A percentile compares a stretch with the other conserved stretches of the same genome.
These are phyloP conservation scores for Conus ventricosus DNA, from an alignment of 1,140 invertebrate genomes.

Conservation along the genomic window DNA sequence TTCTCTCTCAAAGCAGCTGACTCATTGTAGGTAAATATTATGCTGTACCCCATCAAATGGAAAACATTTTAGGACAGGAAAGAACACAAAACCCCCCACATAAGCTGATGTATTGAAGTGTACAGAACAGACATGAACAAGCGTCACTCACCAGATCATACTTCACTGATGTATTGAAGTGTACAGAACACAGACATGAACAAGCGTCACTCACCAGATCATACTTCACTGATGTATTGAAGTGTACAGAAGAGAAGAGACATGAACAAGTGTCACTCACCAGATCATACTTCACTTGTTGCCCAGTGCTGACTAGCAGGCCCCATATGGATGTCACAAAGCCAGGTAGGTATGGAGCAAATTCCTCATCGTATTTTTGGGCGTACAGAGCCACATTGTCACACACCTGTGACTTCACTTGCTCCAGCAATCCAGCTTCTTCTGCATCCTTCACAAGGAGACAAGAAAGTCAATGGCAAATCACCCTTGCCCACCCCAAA, in stretches of 20 bases:
- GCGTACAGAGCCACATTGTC: constrained; percentile 96
- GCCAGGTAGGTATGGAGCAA: constrained; percentile 87
- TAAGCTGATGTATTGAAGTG: too few relatives aligned
- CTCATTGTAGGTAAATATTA: too few relatives aligned
- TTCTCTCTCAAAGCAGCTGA: too few relatives aligned
- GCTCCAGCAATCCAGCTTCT: constrained; percentile 92
- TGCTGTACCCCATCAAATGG: too few relatives aligned
- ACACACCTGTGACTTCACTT: constrained; percentile 95
- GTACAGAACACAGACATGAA: too few relatives aligned
- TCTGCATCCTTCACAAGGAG: constrained; percentile 83
- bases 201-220: constrained; percentile 83
- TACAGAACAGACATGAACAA: too few relatives aligned
- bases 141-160: constrained; percentile 87
- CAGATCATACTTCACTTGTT: constrained; percentile 92
- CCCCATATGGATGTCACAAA: constrained; percentile 97
- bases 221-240: constrained; percentile 82
- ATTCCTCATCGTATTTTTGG: constrained; percentile 98
- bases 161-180: constrained; percentile 81
- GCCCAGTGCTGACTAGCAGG: constrained; percentile 88
- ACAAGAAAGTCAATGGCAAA: constrained; percentile 29
- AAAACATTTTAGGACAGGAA: too few relatives aligned
- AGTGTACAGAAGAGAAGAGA: too few relatives aligned
- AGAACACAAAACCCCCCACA: too few relatives aligned
- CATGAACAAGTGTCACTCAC: constrained; percentile 76
- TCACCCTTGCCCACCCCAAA: constrained; percentile 9